Base-by-base conservation (phyloP, 2,888 invertebrate genomes). In the Melinaea marsaeus region DNA sequence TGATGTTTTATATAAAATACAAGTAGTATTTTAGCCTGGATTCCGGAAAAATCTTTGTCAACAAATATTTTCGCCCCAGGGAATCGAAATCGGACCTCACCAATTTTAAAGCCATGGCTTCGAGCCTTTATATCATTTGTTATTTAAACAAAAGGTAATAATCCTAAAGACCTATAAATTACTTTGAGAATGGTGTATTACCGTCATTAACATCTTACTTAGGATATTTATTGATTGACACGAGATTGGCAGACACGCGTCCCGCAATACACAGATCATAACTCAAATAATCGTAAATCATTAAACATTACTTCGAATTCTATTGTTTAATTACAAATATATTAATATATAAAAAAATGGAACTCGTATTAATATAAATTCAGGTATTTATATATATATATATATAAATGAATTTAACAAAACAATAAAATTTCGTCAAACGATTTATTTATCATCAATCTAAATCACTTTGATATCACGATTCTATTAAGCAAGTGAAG, bases 231-330 rank as follows among this genome's bases (percentile, higher is more conserved):
- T 42, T 67, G 65, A 65, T 61, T 63, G 65, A 69, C 65, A 59
- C 34, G 22, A 62, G 56, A 62, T 48, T 57, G 59, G 57, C 65
- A 58, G 56, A 67, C 34, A 56, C 57, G 54, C 47, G 54, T 51
- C 22, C 46, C 35, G 63, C 62, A 61, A 58, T 55, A 60, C 70
- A 71, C 60, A 70, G 58, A 48, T 66, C 61, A 67, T 69, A 60
- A 67, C 62, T 69, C 62, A 67, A 62, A 63, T 68, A 63, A 60
- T 61, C 62, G 61, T 72, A 71, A 69, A 67, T 66, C 64, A 59
- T 60, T 34, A 59, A 33, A 48, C 22, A 58, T 33, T 58, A 22
- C 22, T 22, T 22, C 22, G 22, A 22, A 22, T 22, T 22, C 1
- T 22, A 22, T 22, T 22, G 22, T 22, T 22, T 22, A 22, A 22